Conservation (phyloP, 2,797 vertebrate genomes). For the Spea hammondii region DNA sequence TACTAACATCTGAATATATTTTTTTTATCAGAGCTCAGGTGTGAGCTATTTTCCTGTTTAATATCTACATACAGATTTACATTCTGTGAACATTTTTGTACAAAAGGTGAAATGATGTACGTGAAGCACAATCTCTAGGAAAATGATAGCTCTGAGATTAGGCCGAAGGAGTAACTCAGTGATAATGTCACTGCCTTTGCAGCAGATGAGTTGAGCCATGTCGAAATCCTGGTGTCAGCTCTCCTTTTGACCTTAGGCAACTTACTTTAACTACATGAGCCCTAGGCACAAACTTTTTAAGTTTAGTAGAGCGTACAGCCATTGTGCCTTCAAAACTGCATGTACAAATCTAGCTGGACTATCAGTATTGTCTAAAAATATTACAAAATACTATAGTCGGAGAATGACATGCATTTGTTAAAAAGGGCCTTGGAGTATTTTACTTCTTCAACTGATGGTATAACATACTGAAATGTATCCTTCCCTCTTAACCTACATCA, state of each 20-base stretch:
- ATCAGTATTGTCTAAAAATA: conserved; percentile 8
- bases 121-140: background rate
- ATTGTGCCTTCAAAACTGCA: conserved; percentile 31
- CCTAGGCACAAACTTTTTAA: conserved; percentile 28
- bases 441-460: conserved; percentile 1
- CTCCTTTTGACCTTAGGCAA: conserved; percentile 37
- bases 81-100: background rate
- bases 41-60: too few relatives aligned
- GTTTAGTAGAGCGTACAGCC: conserved; percentile 16
- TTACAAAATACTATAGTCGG: conserved; percentile 2
- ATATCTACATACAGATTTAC: background rate
- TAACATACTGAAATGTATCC: conserved; percentile 8
- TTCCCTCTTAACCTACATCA: conserved; percentile 11
- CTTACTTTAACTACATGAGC: conserved; percentile 40
- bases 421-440: conserved; percentile 9
- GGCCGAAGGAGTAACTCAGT: conserved; percentile 14
- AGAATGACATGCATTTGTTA: conserved; percentile 12
- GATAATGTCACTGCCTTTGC: conserved; percentile 45
- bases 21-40: too few relatives aligned
- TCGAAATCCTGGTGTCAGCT: conserved; percentile 37
- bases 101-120: conserved; percentile 5
- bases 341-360: conserved; percentile 24
- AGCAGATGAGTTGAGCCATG: conserved; percentile 43
- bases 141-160: conserved; percentile 30
- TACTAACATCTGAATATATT: too few relatives aligned